Conservation (phyloP, 2,113 vertebrate genomes). For the Myrmecobius fasciatus region DNA sequence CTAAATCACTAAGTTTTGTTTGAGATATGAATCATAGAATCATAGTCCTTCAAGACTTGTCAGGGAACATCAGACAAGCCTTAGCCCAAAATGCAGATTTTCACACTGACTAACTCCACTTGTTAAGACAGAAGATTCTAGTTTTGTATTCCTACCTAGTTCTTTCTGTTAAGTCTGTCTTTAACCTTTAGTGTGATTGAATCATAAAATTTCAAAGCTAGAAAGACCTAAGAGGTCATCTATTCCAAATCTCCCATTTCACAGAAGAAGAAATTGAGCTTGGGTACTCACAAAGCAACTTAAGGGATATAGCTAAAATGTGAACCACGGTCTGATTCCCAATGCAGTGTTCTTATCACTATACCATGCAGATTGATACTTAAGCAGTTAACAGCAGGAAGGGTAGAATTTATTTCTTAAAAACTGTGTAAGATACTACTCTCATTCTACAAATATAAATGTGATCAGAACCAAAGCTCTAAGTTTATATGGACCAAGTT, state of each 20-base stretch:
- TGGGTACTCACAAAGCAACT: neutral
- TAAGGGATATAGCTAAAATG: neutral
- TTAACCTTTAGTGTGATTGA: neutral
- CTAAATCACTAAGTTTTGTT: neutral
- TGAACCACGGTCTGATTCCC: neutral
- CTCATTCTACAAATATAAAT: neutral
- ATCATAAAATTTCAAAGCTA: neutral
- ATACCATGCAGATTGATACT: neutral
- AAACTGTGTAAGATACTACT: neutral
- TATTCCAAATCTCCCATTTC: neutral
- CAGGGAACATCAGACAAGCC: conserved; percentile 33
- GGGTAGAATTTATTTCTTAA: neutral
- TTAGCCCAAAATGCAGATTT: neutral
- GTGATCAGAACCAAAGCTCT: neutral
- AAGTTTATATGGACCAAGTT: neutral
- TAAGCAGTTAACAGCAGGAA: neutral
- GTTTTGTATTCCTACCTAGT: too few species aligned
- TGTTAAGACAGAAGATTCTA: neutral
- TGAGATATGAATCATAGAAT: neutral
- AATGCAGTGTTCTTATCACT: neutral
- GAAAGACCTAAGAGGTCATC: neutral
- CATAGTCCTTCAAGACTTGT: conserved; percentile 56
- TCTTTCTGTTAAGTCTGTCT: too few species aligned
- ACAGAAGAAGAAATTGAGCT: neutral
- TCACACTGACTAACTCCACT: conserved; percentile 19